phyloP scores from a whole-genome alignment of 1,140 invertebrate species.

The Stegodyphus mimosarum region DNA sequence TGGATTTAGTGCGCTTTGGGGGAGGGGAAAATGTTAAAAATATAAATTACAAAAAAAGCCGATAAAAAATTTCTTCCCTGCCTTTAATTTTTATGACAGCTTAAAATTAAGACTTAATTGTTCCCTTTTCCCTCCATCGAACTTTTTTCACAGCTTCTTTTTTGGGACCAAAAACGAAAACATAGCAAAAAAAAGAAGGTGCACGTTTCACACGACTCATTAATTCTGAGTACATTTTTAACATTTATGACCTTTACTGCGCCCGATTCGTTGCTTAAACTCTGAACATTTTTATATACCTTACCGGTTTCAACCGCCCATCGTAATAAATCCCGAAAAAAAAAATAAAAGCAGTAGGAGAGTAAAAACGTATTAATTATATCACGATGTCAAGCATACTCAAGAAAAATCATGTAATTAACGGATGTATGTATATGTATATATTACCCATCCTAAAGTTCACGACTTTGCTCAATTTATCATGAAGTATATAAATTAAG shows the following conservation, averaged over 20 bases:
- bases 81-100: background rate
- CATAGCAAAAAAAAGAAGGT: no score
- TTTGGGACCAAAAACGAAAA: background rate
- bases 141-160: background rate
- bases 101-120: background rate
- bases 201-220: background rate
- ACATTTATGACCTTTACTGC: conserved; percentile 31
- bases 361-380: conserved; percentile 43
- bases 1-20: background rate
- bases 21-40: background rate
- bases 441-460: background rate
- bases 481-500: background rate
- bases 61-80: background rate
- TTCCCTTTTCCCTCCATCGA: background rate
- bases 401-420: conserved; percentile 38
- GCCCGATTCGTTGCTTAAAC: conserved; percentile 4
- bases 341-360: background rate
- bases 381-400: background rate
- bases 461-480: background rate
- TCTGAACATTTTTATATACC: background rate
- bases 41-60: background rate
- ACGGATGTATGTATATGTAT: conserved; percentile 12
- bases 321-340: conserved; percentile 33
- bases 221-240: conserved; percentile 27
- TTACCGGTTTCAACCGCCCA: conserved; percentile 21